Conservation (phyloP, 2,113 vertebrate genomes). For the Vireo altiloquus region DNA sequence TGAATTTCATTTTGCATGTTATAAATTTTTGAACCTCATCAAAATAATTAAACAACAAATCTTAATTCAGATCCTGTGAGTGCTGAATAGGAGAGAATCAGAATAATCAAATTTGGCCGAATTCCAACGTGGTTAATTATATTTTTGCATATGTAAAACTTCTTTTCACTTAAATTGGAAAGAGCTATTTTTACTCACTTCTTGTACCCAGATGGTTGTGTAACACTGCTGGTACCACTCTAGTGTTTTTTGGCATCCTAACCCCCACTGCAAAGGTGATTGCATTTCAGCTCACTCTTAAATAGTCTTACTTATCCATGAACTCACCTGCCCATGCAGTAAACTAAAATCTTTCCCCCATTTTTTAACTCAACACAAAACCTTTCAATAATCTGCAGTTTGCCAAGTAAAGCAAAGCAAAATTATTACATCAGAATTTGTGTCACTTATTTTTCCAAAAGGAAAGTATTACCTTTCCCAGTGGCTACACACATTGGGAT, state of each 20-base stretch:
- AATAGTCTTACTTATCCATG: background rate
- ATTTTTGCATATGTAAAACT: constrained; percentile 61
- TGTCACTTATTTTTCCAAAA: background rate
- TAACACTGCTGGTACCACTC: background rate
- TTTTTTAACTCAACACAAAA: background rate
- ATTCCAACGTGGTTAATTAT: constrained; percentile 65
- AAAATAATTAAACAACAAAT: constrained; percentile 30
- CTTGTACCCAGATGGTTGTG: constrained; percentile 2
- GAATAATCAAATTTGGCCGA: constrained; percentile 51
- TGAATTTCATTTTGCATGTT: background rate
- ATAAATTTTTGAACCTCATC: constrained; percentile 38
- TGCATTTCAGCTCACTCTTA: background rate
- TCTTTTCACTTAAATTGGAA: constrained; percentile 59
- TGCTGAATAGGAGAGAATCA: background rate
- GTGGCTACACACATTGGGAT: constrained; percentile 99
- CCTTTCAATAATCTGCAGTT: background rate
- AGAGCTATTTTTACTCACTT: constrained; percentile 50
- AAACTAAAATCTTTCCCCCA: fast-evolving
- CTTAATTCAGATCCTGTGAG: constrained; percentile 58
- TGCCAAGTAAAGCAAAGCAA: background rate
- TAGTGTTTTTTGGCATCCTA: background rate
- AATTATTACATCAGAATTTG: background rate
- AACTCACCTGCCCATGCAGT: background rate
- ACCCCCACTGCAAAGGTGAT: background rate
- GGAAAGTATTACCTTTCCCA: constrained; percentile 91